These are phyloP conservation scores for Chaetodon trifascialis DNA, from an alignment of 2,113 vertebrate species.

Conservation along the genomic window DNA sequence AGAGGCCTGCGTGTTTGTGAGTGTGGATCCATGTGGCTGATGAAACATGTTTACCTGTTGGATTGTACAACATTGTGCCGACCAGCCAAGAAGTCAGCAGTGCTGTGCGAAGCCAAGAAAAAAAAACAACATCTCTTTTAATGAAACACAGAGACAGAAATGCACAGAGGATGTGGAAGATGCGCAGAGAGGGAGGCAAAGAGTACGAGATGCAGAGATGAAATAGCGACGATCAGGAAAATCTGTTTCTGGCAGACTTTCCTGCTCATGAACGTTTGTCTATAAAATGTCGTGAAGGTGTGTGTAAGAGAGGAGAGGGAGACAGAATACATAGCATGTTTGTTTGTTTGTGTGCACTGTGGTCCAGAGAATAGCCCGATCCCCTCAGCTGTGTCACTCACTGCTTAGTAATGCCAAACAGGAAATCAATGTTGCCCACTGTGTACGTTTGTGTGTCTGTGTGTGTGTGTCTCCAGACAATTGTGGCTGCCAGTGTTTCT, in stretches of 20 bases:
- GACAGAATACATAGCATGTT: slow-evolving; percentile 32
- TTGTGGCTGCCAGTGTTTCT: slow-evolving; percentile 61
- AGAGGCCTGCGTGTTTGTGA: slow-evolving; percentile 26
- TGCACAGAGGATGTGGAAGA: slow-evolving; percentile 31
- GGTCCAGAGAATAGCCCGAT: slow-evolving; percentile 58
- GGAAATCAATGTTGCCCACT: slow-evolving; percentile 76
- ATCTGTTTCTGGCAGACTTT: slow-evolving; percentile 17
- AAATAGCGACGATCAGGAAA: slow-evolving; percentile 30
- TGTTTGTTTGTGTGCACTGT: slow-evolving; percentile 56
- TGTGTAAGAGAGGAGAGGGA: slow-evolving; percentile 3
- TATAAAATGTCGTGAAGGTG: slow-evolving; percentile 33
- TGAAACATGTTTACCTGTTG: slow-evolving; percentile 70
- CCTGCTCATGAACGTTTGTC: slow-evolving; percentile 18
- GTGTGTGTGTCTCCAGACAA: slow-evolving; percentile 58
- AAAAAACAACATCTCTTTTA: slow-evolving; percentile 40
- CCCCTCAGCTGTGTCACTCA: slow-evolving; percentile 69
- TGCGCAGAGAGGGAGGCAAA: slow-evolving; percentile 10
- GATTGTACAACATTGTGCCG: slow-evolving; percentile 45
- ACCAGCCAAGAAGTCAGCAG: slow-evolving; percentile 53
- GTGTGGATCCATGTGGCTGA: slow-evolving; percentile 50
- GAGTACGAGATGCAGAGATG: slow-evolving; percentile 47
- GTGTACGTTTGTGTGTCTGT: slow-evolving; percentile 39
- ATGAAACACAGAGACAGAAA: slow-evolving; percentile 54
- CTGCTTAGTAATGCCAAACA: slow-evolving; percentile 74
- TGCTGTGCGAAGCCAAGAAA: slow-evolving; percentile 45